These are phyloP conservation scores for Anolis apletophallus DNA, from an alignment of 2,797 vertebrate genomes.

Conservation along the genomic window DNA sequence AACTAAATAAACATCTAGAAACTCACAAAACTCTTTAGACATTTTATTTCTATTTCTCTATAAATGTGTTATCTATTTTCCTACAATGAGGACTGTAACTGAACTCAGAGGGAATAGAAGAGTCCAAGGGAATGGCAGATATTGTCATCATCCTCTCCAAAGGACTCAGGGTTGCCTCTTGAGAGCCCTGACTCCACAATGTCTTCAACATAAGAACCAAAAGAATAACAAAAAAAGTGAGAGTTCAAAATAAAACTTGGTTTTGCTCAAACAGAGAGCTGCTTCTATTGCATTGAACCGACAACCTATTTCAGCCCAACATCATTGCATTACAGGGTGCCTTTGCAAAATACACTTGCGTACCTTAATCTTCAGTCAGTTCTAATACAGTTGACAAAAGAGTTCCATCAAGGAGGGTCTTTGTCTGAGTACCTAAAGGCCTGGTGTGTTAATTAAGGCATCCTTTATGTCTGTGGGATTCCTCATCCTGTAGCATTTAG, in stretches of 20 bases:
- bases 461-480: background rate
- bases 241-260: background rate
- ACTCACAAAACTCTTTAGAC: too few relatives aligned
- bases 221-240: background rate
- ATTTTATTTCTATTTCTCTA: too few relatives aligned
- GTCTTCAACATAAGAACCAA: background rate
- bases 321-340: background rate
- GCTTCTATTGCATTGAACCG: background rate
- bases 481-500: constrained; percentile 13
- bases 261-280: background rate
- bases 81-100: too few relatives aligned
- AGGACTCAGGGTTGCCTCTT: too few relatives aligned
- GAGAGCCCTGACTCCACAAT: background rate
- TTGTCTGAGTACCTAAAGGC: fast-evolving
- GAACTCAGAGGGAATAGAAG: too few relatives aligned
- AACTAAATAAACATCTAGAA: too few relatives aligned
- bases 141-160: too few relatives aligned
- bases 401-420: background rate
- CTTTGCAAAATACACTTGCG: background rate
- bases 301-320: background rate
- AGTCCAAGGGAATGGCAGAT: too few relatives aligned
- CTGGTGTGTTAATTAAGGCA: background rate
- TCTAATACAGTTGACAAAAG: background rate
- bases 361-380: background rate
- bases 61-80: too few relatives aligned